A percentile compares a stretch with the other conserved stretches of the same genome.
Evolutionary conservation across 37 sponge, comb jelly and placozoan genomes (phyloP).

Genomic region (Corticium candelabrum): DNA sequence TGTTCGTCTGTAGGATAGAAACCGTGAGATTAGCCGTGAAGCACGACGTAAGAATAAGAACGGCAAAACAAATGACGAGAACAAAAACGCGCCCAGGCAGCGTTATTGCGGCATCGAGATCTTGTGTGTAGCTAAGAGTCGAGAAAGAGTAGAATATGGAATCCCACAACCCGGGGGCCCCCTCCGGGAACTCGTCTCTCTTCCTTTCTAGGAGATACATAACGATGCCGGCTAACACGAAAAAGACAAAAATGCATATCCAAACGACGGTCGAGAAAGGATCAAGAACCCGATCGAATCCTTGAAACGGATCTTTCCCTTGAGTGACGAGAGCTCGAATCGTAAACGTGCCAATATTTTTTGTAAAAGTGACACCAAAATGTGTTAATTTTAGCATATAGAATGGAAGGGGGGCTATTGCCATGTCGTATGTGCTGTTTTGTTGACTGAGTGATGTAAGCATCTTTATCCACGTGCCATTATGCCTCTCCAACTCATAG

Average conservation of each 20-base stretch:
- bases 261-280: not conserved
- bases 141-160: not conserved
- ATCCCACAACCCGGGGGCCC: not conserved
- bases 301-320: not conserved
- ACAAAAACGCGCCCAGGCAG: not conserved
- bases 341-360: not conserved
- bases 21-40: constrained; percentile 7
- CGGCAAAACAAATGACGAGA: not conserved
- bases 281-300: not conserved
- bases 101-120: not conserved
- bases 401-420: not conserved
- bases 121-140: not conserved
- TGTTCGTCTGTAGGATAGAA: not conserved
- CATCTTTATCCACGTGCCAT: not conserved
- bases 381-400: not conserved
- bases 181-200: not conserved
- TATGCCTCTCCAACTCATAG: not conserved
- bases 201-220: not conserved
- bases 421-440: constrained; percentile 6
- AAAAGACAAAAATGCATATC: not conserved
- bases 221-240: not conserved
- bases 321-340: not conserved
- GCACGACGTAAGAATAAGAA: not conserved
- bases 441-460: not conserved
- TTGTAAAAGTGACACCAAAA: not conserved